Conservation (phyloP, 2,113 vertebrate genomes). For the Acinonyx jubatus region DNA sequence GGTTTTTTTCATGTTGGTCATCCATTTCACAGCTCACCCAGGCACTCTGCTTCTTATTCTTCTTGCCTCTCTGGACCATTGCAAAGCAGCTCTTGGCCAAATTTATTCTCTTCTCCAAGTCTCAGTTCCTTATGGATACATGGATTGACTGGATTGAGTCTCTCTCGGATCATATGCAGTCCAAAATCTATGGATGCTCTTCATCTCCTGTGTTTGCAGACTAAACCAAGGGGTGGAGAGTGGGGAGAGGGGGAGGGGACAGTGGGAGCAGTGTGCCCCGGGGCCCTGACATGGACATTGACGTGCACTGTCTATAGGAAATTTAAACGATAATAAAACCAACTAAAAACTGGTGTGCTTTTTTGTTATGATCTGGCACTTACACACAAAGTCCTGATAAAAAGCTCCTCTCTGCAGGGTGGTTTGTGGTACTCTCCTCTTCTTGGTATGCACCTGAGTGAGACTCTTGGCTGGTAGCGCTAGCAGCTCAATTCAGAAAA, state of each 20-base stretch:
- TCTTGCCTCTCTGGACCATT: background rate
- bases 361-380: background rate
- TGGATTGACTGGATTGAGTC: background rate
- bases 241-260: too few relatives aligned
- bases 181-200: background rate
- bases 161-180: background rate
- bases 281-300: background rate
- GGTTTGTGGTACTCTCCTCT: too few relatives aligned
- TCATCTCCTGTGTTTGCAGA: background rate
- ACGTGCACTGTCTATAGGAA: background rate
- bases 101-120: background rate
- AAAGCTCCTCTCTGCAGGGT: background rate
- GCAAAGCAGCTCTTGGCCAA: background rate
- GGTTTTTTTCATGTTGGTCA: background rate
- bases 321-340: background rate
- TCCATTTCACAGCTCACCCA: background rate
- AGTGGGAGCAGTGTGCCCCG: accelerated
- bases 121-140: background rate
- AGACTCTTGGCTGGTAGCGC: background rate
- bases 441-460: background rate
- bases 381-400: background rate
- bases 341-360: background rate
- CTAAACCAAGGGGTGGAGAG: background rate
- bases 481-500: background rate
- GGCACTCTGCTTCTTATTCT: background rate